Percentiles rank a stretch among this genome's conserved stretches.
Evolutionary conservation across 2,888 invertebrate genomes (phyloP).

Genomic region (Bugulina stolonifera): DNA sequence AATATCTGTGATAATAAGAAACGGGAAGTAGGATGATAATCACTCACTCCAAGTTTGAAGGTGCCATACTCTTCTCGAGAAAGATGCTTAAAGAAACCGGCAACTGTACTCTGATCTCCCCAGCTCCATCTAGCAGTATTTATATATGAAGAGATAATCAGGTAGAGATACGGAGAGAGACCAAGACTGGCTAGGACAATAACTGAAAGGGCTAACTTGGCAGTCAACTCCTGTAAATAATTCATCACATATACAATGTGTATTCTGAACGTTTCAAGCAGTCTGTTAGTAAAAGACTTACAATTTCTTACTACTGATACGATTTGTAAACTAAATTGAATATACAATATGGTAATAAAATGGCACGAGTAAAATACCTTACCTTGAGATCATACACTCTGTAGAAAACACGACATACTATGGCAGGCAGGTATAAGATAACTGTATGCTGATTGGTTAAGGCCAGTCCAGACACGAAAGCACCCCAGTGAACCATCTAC

Average conservation of each 20-base stretch:
- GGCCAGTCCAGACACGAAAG: slow-evolving; percentile 44
- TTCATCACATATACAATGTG: no score
- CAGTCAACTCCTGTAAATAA: slow-evolving; percentile 30
- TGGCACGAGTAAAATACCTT: no score
- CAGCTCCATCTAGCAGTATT: slow-evolving; percentile 45
- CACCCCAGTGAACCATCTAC: slow-evolving; percentile 38
- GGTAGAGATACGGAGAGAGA: slow-evolving; percentile 44
- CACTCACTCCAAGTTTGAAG: slow-evolving; percentile 38
- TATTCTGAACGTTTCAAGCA: no score
- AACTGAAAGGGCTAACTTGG: neutral
- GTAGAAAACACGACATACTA: slow-evolving; percentile 40
- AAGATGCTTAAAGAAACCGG: slow-evolving; percentile 44
- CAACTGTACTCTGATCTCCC: slow-evolving; percentile 45
- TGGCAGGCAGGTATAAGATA: slow-evolving; percentile 38
- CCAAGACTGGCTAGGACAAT: slow-evolving; percentile 31
- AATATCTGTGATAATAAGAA: no score
- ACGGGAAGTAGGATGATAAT: no score
- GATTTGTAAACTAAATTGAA: no score
- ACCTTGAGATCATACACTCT: slow-evolving; percentile 27
- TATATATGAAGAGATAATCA: slow-evolving; percentile 40
- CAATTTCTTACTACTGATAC: no score
- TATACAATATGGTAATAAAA: no score
- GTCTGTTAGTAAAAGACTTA: no score
- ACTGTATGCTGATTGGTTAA: slow-evolving; percentile 50
- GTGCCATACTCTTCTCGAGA: slow-evolving; percentile 48